phyloP scores from a whole-genome alignment of 2,113 vertebrate genomes.

The Poeciliopsis turrubarensis region DNA sequence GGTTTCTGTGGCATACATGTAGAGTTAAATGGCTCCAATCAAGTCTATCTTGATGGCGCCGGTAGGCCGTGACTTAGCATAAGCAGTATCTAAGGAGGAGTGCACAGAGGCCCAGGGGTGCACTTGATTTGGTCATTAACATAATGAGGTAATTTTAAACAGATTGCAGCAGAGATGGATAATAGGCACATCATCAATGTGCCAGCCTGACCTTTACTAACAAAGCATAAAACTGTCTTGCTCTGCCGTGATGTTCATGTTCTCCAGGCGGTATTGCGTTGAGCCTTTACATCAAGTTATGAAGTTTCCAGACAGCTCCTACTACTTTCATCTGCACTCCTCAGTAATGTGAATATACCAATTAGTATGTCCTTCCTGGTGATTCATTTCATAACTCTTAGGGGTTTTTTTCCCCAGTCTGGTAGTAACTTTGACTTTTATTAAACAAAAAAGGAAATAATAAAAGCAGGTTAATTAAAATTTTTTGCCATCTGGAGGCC shows the following conservation, averaged over 20 bases:
- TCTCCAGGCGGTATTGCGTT: slow-evolving; percentile 24
- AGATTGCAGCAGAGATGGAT: slow-evolving; percentile 76
- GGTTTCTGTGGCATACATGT: slow-evolving; percentile 55
- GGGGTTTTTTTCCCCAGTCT: too few relatives aligned
- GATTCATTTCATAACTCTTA: not conserved
- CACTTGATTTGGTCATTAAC: slow-evolving; percentile 79
- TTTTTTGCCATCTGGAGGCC: too few relatives aligned
- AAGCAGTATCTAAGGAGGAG: slow-evolving; percentile 69
- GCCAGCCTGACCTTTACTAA: slow-evolving; percentile 77
- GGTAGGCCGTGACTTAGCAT: slow-evolving; percentile 71
- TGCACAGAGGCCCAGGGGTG: slow-evolving; percentile 65
- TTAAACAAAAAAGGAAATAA: too few relatives aligned
- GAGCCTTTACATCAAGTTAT: slow-evolving; percentile 22
- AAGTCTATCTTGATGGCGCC: slow-evolving; percentile 47
- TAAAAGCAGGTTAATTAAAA: too few relatives aligned
- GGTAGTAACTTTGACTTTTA: too few relatives aligned
- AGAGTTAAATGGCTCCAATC: slow-evolving; percentile 51
- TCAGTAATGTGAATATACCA: not conserved
- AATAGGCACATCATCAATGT: slow-evolving; percentile 76
- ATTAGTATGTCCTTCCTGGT: slow-evolving; percentile 11
- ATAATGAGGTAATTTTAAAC: slow-evolving; percentile 81
- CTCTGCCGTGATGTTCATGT: slow-evolving; percentile 35
- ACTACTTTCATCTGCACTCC: not conserved
- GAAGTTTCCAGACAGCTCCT: slow-evolving; percentile 22
- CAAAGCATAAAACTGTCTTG: slow-evolving; percentile 65